Base-by-base conservation (phyloP, 2,888 invertebrate species). In the Xylophagus ater region DNA sequence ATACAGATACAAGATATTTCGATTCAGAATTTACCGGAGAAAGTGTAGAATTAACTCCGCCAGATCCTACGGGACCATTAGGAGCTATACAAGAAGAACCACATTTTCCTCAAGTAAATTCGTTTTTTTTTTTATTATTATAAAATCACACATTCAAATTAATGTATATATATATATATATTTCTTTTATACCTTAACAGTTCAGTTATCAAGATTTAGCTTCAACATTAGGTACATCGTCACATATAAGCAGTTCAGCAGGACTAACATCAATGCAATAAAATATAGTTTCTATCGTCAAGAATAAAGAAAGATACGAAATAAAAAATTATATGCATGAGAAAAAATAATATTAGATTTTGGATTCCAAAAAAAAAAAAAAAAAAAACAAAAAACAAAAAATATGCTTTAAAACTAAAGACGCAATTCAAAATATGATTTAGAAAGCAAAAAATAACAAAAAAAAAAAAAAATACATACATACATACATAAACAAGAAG, bases 11-110 rank as follows among this genome's bases (percentile, higher is more conserved):
- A 47, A 73, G 87, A 47, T 97, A 98, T 71, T 98, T 98, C 68
- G 97, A 97, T 69, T 83, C 88, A 45, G 93, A 94, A 71, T 98
- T 98, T 71, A 98, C 97, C 4, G 90, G 90, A 45, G 94, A 96
- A 69, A 84, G 89, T 54, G 93, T 97, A 10, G 88, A 93, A 67
- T 71, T 97, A 51, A 96, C 97, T 45, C 97, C 96, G 41, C 94
- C 94, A 17, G 89, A 87, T 60, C 72, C 73, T 49, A 65, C 69
- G 19, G 51, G 46, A 4, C 68, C 67, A 12, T 66, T 78, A 25
- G 71, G 70, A 47, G 73, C 76, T 53, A 78, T 79, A 48, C 78
- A 76, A 60, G 80, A 81, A 66, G 80, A 81, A 56, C 75, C 76
- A 49, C 68, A 72, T 52, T 81, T 81, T 66, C 78, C 78, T 54